phyloP scores from a whole-genome alignment of 2,888 invertebrate species.

The Gastracanthus pulcherrimus region DNA sequence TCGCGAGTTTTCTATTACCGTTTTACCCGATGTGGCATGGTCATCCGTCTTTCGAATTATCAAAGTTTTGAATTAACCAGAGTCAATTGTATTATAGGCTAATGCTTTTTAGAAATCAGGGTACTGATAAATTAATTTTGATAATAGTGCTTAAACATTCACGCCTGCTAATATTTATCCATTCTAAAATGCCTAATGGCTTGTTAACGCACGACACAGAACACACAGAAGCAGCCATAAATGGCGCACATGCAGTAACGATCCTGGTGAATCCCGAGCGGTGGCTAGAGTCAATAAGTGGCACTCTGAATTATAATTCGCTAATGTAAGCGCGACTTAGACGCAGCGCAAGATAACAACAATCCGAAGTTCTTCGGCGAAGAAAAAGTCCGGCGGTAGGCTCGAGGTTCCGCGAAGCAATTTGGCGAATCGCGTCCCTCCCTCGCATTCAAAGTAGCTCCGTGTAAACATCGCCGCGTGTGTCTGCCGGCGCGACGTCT shows the following conservation, averaged over 20 bases:
- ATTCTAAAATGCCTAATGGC: too few relatives aligned
- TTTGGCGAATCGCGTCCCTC: constrained; percentile 16
- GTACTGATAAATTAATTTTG: too few relatives aligned
- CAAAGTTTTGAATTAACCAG: too few relatives aligned
- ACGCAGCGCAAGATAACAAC: constrained; percentile 4
- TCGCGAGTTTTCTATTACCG: too few relatives aligned
- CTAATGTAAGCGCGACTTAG: constrained; percentile 35
- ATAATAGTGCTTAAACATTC: too few relatives aligned
- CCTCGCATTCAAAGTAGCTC: constrained; percentile 38
- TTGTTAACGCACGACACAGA: too few relatives aligned
- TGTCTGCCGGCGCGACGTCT: constrained; percentile 46
- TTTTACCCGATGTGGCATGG: too few relatives aligned
- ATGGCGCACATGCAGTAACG: neutral
- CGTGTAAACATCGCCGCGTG: constrained; percentile 35
- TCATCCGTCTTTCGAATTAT: too few relatives aligned
- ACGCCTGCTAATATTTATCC: too few relatives aligned
- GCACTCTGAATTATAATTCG: constrained; percentile 18
- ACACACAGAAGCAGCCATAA: too few relatives aligned
- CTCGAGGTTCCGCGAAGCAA: neutral
- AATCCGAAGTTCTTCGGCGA: constrained; percentile 17
- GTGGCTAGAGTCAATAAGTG: constrained; percentile 13
- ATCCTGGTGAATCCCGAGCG: neutral
- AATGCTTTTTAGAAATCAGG: too few relatives aligned
- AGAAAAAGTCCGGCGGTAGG: constrained; percentile 15
- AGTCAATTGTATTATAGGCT: too few relatives aligned